Conservation (phyloP, 2,113 vertebrate genomes). For the Xenopus laevis region DNA sequence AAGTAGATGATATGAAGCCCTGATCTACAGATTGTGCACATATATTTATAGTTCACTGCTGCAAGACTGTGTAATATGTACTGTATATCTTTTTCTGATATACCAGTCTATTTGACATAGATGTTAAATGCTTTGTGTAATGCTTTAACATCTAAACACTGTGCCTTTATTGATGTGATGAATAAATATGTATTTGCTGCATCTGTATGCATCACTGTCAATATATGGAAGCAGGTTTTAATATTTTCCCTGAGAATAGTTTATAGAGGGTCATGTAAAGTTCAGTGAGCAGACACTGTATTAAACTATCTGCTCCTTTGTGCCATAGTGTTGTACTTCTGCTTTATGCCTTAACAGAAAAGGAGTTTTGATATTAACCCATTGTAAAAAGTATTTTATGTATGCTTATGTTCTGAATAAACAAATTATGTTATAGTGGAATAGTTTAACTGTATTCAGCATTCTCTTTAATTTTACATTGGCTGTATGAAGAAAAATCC, state of each 20-base stretch:
- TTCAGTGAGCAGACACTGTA: slow-evolving; percentile 37
- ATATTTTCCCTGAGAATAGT: slow-evolving; percentile 23
- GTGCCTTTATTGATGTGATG: slow-evolving; percentile 20
- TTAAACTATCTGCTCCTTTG: slow-evolving; percentile 38
- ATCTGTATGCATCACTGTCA: slow-evolving; percentile 33
- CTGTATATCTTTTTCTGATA: no score
- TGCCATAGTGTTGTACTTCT: slow-evolving; percentile 21
- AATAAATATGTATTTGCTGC: slow-evolving; percentile 33
- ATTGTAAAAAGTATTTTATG: slow-evolving; percentile 10
- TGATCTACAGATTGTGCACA: no score
- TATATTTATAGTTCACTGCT: no score
- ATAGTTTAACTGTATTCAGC: no score
- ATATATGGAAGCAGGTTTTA: not conserved
- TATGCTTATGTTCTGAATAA: slow-evolving; percentile 30
- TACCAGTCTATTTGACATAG: no score
- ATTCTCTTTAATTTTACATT: no score
- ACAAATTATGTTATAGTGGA: no score
- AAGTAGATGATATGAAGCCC: no score
- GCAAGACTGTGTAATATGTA: no score
- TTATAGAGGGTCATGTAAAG: slow-evolving; percentile 42
- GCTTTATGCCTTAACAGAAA: slow-evolving; percentile 28
- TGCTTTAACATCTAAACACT: slow-evolving; percentile 7
- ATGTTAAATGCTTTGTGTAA: not conserved
- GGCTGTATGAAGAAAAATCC: no score
- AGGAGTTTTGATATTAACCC: slow-evolving; percentile 12